A percentile compares a stretch with the other conserved stretches of the same genome.
phyloP scores from a whole-genome alignment of 2,113 vertebrate species.

The Prietella phreatophila region DNA sequence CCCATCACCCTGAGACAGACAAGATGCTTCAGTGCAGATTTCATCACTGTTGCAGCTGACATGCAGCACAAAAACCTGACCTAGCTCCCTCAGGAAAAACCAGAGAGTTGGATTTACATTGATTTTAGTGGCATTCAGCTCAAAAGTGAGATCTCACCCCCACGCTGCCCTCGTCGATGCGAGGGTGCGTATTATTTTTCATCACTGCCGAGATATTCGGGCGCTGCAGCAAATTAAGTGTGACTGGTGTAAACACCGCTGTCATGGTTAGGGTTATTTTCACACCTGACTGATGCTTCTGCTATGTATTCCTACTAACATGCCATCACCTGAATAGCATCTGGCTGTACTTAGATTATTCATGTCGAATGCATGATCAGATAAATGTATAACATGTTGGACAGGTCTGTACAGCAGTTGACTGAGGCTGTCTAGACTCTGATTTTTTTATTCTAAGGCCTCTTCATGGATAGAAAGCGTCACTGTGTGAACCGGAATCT shows the following conservation, averaged over 20 bases:
- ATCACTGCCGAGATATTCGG: slow-evolving; percentile 45
- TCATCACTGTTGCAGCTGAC: slow-evolving; percentile 22
- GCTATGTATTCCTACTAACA: slow-evolving; percentile 23
- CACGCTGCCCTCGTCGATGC: slow-evolving; percentile 39
- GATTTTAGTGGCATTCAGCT: slow-evolving; percentile 63
- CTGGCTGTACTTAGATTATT: neutral
- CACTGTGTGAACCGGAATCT: neutral
- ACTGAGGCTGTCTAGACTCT: neutral
- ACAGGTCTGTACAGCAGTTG: neutral
- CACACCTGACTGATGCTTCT: slow-evolving; percentile 35
- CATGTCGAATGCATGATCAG: neutral
- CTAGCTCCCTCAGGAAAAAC: slow-evolving; percentile 58
- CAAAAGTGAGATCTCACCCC: slow-evolving; percentile 62
- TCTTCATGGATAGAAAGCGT: neutral
- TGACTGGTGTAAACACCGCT: slow-evolving; percentile 48
- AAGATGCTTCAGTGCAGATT: slow-evolving; percentile 42
- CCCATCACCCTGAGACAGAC: slow-evolving; percentile 45
- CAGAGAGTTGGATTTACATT: slow-evolving; percentile 65
- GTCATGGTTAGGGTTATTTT: slow-evolving; percentile 41
- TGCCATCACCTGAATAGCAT: slow-evolving; percentile 55
- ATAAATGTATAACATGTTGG: neutral
- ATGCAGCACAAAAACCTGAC: neutral
- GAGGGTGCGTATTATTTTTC: slow-evolving; percentile 46
- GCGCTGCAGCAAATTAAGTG: slow-evolving; percentile 46
- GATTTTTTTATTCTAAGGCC: neutral